Percentiles rank a stretch among this genome's conserved stretches.
These are phyloP conservation scores for Cryptus armator DNA, from an alignment of 2,888 invertebrate species.

Conservation along the genomic window DNA sequence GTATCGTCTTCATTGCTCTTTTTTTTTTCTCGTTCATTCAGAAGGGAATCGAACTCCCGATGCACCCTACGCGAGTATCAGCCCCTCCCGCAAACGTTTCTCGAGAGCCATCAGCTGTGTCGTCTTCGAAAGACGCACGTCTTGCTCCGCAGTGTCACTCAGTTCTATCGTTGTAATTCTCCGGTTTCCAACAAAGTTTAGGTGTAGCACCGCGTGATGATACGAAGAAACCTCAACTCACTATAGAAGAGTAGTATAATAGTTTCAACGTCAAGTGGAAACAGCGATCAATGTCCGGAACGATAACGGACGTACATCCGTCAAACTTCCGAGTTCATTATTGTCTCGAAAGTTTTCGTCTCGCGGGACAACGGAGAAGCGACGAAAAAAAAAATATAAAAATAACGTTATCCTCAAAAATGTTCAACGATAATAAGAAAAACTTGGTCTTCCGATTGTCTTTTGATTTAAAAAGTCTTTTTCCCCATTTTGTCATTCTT, in stretches of 20 bases:
- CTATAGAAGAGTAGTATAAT: constrained; percentile 11
- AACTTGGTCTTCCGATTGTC: neutral
- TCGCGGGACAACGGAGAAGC: neutral
- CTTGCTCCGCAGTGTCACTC: constrained; percentile 40
- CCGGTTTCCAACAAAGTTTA: constrained; percentile 66
- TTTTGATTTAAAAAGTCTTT: neutral
- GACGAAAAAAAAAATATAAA: neutral
- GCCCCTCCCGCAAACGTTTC: neutral
- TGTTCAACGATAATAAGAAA: neutral
- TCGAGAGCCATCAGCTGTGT: neutral
- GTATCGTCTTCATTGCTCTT: constrained; percentile 29
- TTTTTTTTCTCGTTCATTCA: constrained; percentile 14
- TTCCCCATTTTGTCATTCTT: neutral
- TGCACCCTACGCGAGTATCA: constrained; percentile 45
- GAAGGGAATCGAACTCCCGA: constrained; percentile 31
- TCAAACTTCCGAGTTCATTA: constrained; percentile 57
- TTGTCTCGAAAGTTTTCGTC: constrained; percentile 7
- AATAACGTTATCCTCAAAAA: neutral
- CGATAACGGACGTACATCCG: constrained; percentile 45
- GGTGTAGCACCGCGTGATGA: neutral
- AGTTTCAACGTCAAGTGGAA: constrained; percentile 40
- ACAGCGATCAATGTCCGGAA: constrained; percentile 34
- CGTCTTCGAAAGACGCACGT: constrained; percentile 49
- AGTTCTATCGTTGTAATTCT: constrained; percentile 63
- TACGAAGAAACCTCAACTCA: constrained; percentile 42